Percentiles rank a stretch among this genome's conserved stretches.
phyloP scores from a whole-genome alignment of 2,113 vertebrate genomes.

The Chloropsis cyanopogon region DNA sequence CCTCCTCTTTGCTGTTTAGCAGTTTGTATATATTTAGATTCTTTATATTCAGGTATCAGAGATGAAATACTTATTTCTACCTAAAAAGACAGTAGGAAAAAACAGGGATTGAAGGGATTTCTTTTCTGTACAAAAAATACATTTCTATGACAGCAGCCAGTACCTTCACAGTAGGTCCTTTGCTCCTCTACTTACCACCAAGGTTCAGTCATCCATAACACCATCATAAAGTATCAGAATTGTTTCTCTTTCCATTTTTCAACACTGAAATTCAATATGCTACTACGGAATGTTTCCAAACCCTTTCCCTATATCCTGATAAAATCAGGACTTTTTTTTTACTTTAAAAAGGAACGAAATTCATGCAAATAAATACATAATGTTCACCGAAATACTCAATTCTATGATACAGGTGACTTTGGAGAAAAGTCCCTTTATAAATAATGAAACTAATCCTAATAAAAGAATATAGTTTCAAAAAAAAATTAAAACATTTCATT shows the following conservation, averaged over 20 bases:
- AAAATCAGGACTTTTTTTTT: not conserved
- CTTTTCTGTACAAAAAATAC: conserved; percentile 61
- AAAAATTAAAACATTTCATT: conserved; percentile 9
- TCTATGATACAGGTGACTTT: not conserved
- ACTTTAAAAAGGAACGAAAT: conserved; percentile 22
- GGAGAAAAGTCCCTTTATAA: conserved; percentile 19
- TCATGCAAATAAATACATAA: conserved; percentile 47
- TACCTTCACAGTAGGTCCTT: conserved; percentile 31
- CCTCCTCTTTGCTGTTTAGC: conserved; percentile 23
- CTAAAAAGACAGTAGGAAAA: conserved; percentile 59
- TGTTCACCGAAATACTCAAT: conserved; percentile 25
- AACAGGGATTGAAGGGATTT: conserved; percentile 17
- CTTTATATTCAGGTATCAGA: conserved; percentile 33
- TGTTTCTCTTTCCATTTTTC: not conserved
- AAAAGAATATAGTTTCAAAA: conserved; percentile 33
- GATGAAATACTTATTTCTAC: conserved; percentile 33
- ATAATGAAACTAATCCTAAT: conserved; percentile 34
- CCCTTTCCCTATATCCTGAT: not conserved
- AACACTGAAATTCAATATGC: not conserved
- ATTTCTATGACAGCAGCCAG: conserved; percentile 37
- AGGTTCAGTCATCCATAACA: conserved; percentile 34
- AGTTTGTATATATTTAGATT: conserved; percentile 9
- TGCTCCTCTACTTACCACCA: conserved; percentile 17
- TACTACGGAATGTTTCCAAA: conserved; percentile 40
- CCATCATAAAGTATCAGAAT: not conserved